Evolutionary conservation across 2,888 invertebrate genomes (phyloP).

Genomic region (Hyposoter dolosus): DNA sequence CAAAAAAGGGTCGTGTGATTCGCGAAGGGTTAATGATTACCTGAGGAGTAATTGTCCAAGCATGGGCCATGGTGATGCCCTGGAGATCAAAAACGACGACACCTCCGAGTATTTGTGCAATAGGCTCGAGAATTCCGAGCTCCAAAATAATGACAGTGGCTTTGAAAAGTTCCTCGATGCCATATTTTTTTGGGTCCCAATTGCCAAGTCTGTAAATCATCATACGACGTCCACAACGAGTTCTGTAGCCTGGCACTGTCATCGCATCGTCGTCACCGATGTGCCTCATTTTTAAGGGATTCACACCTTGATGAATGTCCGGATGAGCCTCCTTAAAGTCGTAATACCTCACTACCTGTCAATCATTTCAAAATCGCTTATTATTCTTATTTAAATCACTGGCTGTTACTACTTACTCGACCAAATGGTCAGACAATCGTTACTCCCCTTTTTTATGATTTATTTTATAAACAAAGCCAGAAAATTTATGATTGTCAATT

Average conservation of each 20-base stretch:
- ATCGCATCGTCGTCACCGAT: constrained; percentile 90
- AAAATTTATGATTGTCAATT: no score
- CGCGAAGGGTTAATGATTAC: constrained; percentile 66
- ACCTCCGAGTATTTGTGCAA: constrained; percentile 92
- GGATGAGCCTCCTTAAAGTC: constrained; percentile 91
- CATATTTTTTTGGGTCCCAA: constrained; percentile 90
- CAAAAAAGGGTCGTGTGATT: no score
- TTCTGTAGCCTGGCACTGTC: constrained; percentile 91
- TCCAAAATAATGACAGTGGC: constrained; percentile 90
- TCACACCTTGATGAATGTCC: constrained; percentile 88
- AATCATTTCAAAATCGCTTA: constrained; percentile 5
- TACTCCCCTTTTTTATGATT: no score
- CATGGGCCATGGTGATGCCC: constrained; percentile 89
- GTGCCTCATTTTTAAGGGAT: constrained; percentile 87
- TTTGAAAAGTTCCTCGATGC: constrained; percentile 90
- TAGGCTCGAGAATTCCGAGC: constrained; percentile 90
- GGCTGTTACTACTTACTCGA: no score
- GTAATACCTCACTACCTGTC: constrained; percentile 90
- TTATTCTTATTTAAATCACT: neutral
- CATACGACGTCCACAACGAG: constrained; percentile 90
- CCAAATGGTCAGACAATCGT: no score
- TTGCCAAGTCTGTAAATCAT: constrained; percentile 91
- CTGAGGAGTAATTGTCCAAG: constrained; percentile 90
- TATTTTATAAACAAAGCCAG: no score
- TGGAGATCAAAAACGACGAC: constrained; percentile 91